Percentiles rank a stretch among this genome's conserved stretches.
These are phyloP conservation scores for Brachionus manjavacas DNA, from an alignment of 1,140 invertebrate genomes.

Conservation along the genomic window DNA sequence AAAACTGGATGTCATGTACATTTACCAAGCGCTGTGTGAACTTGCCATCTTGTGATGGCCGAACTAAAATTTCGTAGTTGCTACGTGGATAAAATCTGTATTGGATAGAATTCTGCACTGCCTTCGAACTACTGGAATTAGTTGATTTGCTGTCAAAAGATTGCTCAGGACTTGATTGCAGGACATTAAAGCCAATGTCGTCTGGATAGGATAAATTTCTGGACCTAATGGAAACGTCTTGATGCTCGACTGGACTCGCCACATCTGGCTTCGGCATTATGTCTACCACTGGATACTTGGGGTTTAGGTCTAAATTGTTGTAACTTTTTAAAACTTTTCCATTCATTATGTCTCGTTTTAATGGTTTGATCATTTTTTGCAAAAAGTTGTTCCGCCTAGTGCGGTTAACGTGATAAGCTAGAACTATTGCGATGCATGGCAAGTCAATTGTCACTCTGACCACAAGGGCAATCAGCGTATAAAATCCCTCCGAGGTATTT, in stretches of 20 bases:
- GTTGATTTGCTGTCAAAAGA: background rate
- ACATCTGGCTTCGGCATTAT: background rate
- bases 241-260: background rate
- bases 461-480: background rate
- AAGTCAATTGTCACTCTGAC: slow-evolving; percentile 16
- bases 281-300: background rate
- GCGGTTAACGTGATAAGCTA: slow-evolving; percentile 23
- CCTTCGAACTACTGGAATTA: background rate
- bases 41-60: background rate
- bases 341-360: slow-evolving; percentile 10
- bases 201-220: background rate
- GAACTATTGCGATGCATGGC: background rate
- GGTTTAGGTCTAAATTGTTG: background rate
- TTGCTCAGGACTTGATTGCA: background rate
- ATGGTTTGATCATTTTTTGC: slow-evolving; percentile 38
- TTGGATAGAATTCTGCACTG: background rate
- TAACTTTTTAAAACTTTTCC: slow-evolving; percentile 21
- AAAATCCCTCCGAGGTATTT: background rate
- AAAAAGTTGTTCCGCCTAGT: slow-evolving; percentile 19
- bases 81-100: background rate
- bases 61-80: background rate
- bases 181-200: background rate
- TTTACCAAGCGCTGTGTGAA: slow-evolving; percentile 9
- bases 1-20: background rate
- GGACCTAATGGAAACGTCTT: background rate